Percentiles rank a stretch among this genome's conserved stretches.
Evolutionary conservation across 1,140 invertebrate genomes (phyloP).

Genomic region (Drosophila quadrilineata): DNA sequence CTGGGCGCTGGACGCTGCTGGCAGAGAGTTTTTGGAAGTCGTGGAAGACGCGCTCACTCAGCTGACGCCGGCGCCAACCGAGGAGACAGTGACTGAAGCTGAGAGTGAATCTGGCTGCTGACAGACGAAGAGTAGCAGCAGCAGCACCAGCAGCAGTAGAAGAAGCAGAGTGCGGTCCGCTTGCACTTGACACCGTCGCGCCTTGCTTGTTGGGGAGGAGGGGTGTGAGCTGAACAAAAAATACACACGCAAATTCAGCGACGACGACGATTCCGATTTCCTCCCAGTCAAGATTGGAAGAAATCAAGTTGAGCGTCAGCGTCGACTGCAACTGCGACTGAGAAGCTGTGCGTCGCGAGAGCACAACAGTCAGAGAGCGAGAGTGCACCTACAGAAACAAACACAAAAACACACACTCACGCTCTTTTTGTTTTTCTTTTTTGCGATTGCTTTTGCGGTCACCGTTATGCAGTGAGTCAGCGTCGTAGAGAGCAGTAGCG

Average conservation of each 20-base stretch:
- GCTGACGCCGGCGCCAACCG: constrained; percentile 59
- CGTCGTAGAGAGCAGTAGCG: no score
- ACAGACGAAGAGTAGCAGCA: constrained; percentile 31
- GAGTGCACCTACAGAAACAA: constrained; percentile 11
- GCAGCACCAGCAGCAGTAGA: constrained; percentile 6
- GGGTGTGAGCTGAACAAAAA: neutral
- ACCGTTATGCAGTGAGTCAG: constrained; percentile 24
- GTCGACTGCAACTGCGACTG: constrained; percentile 22
- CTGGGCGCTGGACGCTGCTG: constrained; percentile 42
- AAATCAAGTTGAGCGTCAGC: constrained; percentile 63
- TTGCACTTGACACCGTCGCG: constrained; percentile 42
- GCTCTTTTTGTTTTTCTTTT: constrained; percentile 18
- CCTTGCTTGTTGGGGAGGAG: constrained; percentile 1
- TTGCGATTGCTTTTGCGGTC: no score
- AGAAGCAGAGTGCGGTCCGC: neutral
- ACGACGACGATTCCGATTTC: constrained; percentile 63
- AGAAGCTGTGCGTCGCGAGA: constrained; percentile 18
- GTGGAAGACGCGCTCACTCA: constrained; percentile 52
- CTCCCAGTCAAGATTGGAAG: constrained; percentile 66
- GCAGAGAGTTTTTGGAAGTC: constrained; percentile 45
- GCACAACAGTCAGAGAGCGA: no score
- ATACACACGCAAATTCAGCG: constrained; percentile 36
- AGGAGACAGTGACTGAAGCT: constrained; percentile 21
- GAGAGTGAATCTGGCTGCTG: constrained; percentile 53
- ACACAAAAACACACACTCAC: neutral